These are phyloP conservation scores for Drosophila mimetica DNA, from an alignment of 2,888 invertebrate genomes.

Conservation along the genomic window DNA sequence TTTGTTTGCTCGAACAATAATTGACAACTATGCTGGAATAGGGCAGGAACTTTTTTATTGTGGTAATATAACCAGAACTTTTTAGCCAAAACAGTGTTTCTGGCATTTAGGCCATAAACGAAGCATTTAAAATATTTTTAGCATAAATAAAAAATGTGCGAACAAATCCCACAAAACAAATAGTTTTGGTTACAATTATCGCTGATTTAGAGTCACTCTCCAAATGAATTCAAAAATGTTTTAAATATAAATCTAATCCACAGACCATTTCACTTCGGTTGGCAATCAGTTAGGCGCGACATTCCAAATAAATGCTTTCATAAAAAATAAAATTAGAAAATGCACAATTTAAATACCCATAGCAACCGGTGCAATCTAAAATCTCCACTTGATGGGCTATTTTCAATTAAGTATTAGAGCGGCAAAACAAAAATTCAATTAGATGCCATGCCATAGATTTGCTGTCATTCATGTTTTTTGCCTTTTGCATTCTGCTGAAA, in stretches of 20 bases:
- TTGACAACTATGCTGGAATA: slow-evolving; percentile 7
- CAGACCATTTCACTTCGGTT: slow-evolving; percentile 3
- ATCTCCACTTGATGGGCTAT: slow-evolving; percentile 11
- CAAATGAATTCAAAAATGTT: background rate
- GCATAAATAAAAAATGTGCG: background rate
- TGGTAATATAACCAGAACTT: background rate
- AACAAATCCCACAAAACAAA: background rate
- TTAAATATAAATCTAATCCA: background rate
- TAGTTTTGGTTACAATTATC: background rate
- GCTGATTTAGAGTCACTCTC: background rate
- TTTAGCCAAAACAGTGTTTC: background rate
- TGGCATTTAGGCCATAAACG: background rate
- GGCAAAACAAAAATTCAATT: slow-evolving; percentile 23
- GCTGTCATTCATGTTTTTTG: background rate
- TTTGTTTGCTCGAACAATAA: slow-evolving; percentile 21
- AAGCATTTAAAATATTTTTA: background rate
- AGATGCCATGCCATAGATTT: slow-evolving; percentile 25
- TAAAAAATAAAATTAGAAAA: background rate
- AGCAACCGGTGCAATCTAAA: background rate
- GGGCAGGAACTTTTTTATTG: slow-evolving; percentile 7
- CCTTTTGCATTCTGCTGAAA: slow-evolving; percentile 29
- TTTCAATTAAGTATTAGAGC: slow-evolving; percentile 29
- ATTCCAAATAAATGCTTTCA: slow-evolving; percentile 3
- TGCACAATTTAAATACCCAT: background rate
- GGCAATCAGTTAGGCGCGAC: background rate